phyloP scores from a whole-genome alignment of 2,797 vertebrate species.

The Takifugu rubripes region DNA sequence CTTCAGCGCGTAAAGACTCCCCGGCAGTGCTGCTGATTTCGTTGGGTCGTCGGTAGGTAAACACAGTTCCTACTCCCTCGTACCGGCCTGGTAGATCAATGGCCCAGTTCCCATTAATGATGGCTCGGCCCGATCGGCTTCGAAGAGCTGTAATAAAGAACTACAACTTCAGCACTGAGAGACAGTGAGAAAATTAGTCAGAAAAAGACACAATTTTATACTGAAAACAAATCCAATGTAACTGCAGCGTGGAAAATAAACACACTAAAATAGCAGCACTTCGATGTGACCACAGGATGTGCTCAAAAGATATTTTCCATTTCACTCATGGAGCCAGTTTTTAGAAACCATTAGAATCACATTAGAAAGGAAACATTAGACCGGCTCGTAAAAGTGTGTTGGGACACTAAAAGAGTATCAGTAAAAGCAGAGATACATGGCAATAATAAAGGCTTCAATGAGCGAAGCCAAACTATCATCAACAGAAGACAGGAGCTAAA shows the following conservation, averaged over 20 bases:
- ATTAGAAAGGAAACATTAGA: slow-evolving; percentile 66
- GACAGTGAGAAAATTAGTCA: too few species aligned
- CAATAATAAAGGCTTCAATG: too few species aligned
- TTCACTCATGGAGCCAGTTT: neutral
- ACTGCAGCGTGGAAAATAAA: too few species aligned
- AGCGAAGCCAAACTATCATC: too few species aligned
- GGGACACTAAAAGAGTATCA: slow-evolving; percentile 51
- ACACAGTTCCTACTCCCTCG: slow-evolving; percentile 92
- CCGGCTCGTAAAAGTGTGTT: slow-evolving; percentile 58
- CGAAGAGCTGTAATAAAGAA: slow-evolving; percentile 78
- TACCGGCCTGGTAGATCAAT: slow-evolving; percentile 93
- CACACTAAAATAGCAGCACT: too few species aligned
- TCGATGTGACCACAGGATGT: neutral
- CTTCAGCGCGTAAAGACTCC: slow-evolving; percentile 92
- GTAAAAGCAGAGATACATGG: slow-evolving; percentile 31
- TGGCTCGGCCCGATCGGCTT: slow-evolving; percentile 89
- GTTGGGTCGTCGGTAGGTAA: slow-evolving; percentile 92
- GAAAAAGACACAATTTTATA: too few species aligned
- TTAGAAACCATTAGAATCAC: slow-evolving; percentile 55
- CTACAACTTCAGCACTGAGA: slow-evolving; percentile 22
- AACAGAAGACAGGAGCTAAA: too few species aligned
- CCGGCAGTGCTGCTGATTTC: slow-evolving; percentile 93
- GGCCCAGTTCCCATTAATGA: slow-evolving; percentile 98
- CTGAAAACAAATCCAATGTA: too few species aligned
- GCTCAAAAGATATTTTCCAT: slow-evolving; percentile 53